phyloP scores from a whole-genome alignment of 1,140 invertebrate genomes.

The Sinella curviseta region DNA sequence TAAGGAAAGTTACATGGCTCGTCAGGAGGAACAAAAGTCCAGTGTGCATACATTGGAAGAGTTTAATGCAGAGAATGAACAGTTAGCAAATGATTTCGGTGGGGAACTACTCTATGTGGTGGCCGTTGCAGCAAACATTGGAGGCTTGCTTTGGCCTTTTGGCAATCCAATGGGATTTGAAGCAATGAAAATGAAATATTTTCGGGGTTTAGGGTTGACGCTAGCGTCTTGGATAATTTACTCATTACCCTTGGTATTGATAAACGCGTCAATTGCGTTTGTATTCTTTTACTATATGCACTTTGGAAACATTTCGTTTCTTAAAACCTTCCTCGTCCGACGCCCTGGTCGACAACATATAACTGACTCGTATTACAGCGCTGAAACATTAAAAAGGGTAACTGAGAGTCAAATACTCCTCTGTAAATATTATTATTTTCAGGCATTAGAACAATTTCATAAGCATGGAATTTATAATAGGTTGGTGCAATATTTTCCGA shows the following conservation, averaged over 20 bases:
- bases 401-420: too few species aligned
- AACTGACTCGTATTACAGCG: too few species aligned
- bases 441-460: too few species aligned
- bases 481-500: background rate
- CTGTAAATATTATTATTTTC: too few species aligned
- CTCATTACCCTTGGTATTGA: background rate
- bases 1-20: too few species aligned
- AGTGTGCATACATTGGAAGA: background rate
- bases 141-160: background rate
- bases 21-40: too few species aligned
- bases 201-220: background rate
- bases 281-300: too few species aligned
- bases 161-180: background rate
- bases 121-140: background rate
- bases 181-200: background rate
- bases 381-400: too few species aligned
- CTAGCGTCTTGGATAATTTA: background rate
- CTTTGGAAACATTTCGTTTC: too few species aligned
- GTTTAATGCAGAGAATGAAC: background rate
- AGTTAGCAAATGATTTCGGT: background rate
- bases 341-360: too few species aligned
- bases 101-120: background rate
- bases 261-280: background rate
- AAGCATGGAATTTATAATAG: too few species aligned
- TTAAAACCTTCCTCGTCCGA: too few species aligned